Conservation (phyloP, 2,888 invertebrate genomes). For the Nipponacmea schrenckii region DNA sequence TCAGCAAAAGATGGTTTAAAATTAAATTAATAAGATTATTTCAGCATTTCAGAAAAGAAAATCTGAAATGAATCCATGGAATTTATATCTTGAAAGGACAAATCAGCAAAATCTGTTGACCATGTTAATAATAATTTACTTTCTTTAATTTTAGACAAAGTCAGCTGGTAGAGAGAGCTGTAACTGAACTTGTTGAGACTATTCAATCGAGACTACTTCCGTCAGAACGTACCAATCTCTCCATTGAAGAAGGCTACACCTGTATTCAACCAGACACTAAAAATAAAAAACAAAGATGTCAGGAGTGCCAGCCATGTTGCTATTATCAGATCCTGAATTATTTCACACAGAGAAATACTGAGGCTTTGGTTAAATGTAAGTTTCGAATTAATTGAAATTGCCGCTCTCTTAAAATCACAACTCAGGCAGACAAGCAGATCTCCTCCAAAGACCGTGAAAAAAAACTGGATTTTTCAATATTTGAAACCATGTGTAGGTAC, state of each 20-base stretch:
- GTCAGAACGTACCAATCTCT: slow-evolving; percentile 71
- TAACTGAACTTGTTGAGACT: slow-evolving; percentile 66
- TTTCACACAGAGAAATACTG: slow-evolving; percentile 91
- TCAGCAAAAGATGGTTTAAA: too few relatives aligned
- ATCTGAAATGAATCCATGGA: too few relatives aligned
- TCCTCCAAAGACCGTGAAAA: too few relatives aligned
- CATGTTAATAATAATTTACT: too few relatives aligned
- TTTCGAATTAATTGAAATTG: neutral
- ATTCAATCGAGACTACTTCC: slow-evolving; percentile 59
- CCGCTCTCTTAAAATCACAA: too few relatives aligned
- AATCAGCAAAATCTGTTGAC: too few relatives aligned
- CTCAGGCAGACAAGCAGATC: too few relatives aligned
- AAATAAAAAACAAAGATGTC: slow-evolving; percentile 64
- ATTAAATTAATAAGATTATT: too few relatives aligned
- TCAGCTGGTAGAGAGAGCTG: slow-evolving; percentile 65
- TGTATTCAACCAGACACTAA: slow-evolving; percentile 58
- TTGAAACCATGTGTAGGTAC: too few relatives aligned
- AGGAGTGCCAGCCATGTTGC: slow-evolving; percentile 64
- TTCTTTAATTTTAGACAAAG: slow-evolving; percentile 56
- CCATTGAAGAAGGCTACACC: slow-evolving; percentile 56
- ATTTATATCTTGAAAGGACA: too few relatives aligned
- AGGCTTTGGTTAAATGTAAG: slow-evolving; percentile 80
- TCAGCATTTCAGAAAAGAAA: too few relatives aligned
- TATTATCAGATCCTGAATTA: slow-evolving; percentile 64
- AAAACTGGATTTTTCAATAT: too few relatives aligned